Percentiles rank a stretch among this genome's conserved stretches.
phyloP scores from a whole-genome alignment of 2,113 vertebrate species.

The Rutilus rutilus region DNA sequence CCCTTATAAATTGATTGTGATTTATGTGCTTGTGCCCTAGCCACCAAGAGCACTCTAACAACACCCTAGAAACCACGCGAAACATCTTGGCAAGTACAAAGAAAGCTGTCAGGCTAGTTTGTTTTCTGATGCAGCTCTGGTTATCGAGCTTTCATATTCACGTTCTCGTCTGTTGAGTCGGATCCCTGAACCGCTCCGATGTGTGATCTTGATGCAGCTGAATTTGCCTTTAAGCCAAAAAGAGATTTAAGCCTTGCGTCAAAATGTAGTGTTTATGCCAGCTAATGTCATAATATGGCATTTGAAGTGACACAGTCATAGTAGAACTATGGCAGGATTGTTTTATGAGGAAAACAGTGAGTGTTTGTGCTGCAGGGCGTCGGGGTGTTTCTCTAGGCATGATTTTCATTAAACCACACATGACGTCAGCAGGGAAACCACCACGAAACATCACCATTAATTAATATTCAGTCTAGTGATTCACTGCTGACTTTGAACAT shows the following conservation, averaged over 20 bases:
- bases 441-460: not conserved
- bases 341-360: not conserved
- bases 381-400: not conserved
- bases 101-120: not conserved
- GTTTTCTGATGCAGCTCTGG: not conserved
- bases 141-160: not conserved
- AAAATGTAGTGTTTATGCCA: not conserved
- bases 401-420: not conserved
- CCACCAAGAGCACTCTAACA: too few relatives aligned
- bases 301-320: constrained; percentile 15
- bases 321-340: not conserved
- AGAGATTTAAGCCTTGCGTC: not conserved
- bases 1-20: not conserved
- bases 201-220: not conserved
- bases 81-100: not conserved
- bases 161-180: not conserved
- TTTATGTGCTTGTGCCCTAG: not conserved
- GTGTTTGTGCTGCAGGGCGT: not conserved
- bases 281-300: not conserved
- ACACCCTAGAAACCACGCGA: too few relatives aligned
- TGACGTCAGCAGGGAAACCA: not conserved
- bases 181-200: not conserved
- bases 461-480: not conserved
- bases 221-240: not conserved
- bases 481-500: not conserved